Base-by-base conservation (phyloP, 2,888 invertebrate genomes). In the Dryomyza anilis region DNA sequence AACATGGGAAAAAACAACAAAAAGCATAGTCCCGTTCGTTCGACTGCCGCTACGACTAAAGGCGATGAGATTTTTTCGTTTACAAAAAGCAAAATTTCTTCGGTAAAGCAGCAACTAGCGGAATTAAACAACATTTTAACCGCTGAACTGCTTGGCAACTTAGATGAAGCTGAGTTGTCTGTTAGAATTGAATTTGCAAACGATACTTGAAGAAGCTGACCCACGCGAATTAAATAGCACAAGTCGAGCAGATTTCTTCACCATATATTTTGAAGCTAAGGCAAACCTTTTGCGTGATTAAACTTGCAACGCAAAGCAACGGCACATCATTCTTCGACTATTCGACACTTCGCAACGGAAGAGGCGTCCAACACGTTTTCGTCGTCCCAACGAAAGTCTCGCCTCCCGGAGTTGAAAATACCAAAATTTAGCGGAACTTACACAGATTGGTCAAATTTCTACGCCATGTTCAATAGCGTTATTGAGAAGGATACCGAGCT, bases 361-460 rank as follows among this genome's bases (percentile, higher is more conserved):
- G 30, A 36, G 30, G 16, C 50, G 19, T 48, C 14, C 21, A 48
- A 48, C n/a, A n/a, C n/a, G n/a, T n/a, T n/a, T n/a, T n/a, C n/a
- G n/a, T n/a, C n/a, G n/a, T n/a, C n/a, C n/a, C n/a, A n/a, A n/a
- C n/a, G n/a, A n/a, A n/a, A n/a, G n/a, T n/a, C n/a, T n/a, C 43
- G n/a, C 63, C 36, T 69, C 36, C 66, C 68, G 2, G 66, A 71
- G 36, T 30, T 68, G n/a, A 64, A 66, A 48, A 59, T 70, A 21
- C 67, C 69, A 3, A 53, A 46, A 19, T 71, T 71, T 45, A 52
- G 55, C 29, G 70, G 68, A 3, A 53, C 48, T 10, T 69, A 68
- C 30, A 66, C 58, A 4, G 64, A 69, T 1, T 70, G 68, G 69
- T 65, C 60, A 4, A 56, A 67, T 27, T 69, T 72, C 36, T 63